phyloP scores from a whole-genome alignment of 2,888 invertebrate genomes.

The Gibbula magus region DNA sequence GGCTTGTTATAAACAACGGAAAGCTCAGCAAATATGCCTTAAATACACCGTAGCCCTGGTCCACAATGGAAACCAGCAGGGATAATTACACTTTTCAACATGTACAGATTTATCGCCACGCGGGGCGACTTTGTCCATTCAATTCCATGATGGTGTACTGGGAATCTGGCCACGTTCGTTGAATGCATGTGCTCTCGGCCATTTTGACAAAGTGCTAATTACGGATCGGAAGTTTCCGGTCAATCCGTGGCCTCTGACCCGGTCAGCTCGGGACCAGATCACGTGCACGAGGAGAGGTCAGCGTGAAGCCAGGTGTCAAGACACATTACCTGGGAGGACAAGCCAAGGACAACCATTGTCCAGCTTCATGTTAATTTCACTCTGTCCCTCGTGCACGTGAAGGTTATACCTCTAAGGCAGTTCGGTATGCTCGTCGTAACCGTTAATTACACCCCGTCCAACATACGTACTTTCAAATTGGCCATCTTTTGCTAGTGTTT shows the following conservation, averaged over 20 bases:
- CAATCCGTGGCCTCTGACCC: background rate
- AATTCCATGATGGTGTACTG: background rate
- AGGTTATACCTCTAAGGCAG: no score
- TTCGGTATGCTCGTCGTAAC: no score
- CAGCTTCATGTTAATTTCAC: no score
- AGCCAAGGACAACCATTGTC: no score
- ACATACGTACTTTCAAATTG: no score
- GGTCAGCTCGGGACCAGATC: background rate
- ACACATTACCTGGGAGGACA: no score
- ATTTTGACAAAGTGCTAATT: constrained; percentile 10
- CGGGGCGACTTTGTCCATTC: background rate
- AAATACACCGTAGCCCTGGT: no score
- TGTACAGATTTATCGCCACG: background rate
- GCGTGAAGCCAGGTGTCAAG: background rate
- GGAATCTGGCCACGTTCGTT: background rate
- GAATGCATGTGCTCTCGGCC: background rate
- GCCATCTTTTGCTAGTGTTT: no score
- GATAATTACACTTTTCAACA: background rate
- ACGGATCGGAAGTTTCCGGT: background rate
- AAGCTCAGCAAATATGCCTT: no score
- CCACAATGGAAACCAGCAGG: background rate
- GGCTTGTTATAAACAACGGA: no score
- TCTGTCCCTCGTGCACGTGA: no score
- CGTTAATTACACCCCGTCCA: no score
- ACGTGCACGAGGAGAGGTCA: background rate